A percentile compares a stretch with the other conserved stretches of the same genome.
These are phyloP conservation scores for Hirudinaria manillensis DNA, from an alignment of 2,888 invertebrate genomes.

Conservation along the genomic window DNA sequence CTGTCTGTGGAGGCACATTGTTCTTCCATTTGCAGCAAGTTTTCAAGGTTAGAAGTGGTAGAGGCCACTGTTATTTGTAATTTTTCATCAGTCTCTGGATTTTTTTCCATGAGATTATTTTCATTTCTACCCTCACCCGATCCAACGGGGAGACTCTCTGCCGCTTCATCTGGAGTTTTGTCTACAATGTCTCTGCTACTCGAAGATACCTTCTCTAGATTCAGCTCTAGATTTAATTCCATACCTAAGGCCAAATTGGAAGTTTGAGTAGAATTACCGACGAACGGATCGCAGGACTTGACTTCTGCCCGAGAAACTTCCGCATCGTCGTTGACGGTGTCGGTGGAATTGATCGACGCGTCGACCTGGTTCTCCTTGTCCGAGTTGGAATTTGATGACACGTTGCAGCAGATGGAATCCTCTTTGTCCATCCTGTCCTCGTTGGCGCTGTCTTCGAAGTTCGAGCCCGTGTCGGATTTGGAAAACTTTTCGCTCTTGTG, in stretches of 20 bases:
- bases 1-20: slow-evolving; percentile 55
- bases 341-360: background rate
- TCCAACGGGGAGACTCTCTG: too few relatives aligned
- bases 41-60: slow-evolving; percentile 46
- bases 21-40: slow-evolving; percentile 57
- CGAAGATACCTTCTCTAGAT: background rate
- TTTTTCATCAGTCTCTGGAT: too few relatives aligned
- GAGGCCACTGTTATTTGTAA: background rate
- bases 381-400: background rate
- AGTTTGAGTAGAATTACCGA: background rate
- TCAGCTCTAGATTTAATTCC: background rate
- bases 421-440: background rate
- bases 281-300: background rate
- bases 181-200: background rate
- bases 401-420: background rate
- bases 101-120: too few relatives aligned
- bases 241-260: background rate
- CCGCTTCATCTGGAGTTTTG: background rate
- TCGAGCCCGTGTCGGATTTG: background rate
- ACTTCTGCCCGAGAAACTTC: too few relatives aligned
- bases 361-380: slow-evolving; percentile 12
- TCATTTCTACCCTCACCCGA: too few relatives aligned
- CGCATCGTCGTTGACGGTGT: background rate
- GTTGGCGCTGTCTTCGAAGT: background rate
- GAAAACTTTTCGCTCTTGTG: background rate